Percentiles rank a stretch among this genome's conserved stretches.
Conservation (phyloP, 2,888 invertebrate species). For the Sarcophaga variegata region DNA sequence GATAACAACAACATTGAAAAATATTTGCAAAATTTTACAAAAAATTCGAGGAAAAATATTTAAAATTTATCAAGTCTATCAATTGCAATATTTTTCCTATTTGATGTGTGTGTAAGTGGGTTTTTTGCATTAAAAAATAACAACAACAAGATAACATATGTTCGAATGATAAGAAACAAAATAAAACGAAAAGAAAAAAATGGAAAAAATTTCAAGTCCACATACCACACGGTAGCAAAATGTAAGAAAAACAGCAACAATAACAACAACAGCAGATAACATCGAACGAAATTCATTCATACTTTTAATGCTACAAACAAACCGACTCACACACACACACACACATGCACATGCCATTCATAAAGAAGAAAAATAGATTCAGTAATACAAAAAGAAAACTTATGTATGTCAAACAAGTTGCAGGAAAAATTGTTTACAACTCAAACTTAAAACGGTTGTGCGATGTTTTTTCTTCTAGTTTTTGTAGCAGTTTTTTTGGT, state of each 20-base stretch:
- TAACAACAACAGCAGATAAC: not conserved
- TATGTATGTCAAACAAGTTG: constrained; percentile 9
- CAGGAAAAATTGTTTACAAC: constrained; percentile 29
- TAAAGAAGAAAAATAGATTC: constrained; percentile 8
- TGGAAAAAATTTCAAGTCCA: not conserved
- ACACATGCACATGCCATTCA: not conserved
- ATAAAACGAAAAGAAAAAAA: not conserved
- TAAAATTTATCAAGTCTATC: too few species aligned
- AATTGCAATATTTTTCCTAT: not conserved
- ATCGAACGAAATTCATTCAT: constrained; percentile 25
- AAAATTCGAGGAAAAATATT: too few species aligned
- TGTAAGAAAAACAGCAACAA: not conserved
- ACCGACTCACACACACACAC: not conserved
- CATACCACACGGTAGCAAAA: not conserved
- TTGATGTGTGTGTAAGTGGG: not conserved
- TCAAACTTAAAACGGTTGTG: constrained; percentile 46
- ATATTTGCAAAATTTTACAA: too few species aligned
- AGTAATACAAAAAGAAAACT: constrained; percentile 5
- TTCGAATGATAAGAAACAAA: constrained; percentile 8
- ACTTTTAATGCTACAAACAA: not conserved
- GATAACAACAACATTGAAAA: too few species aligned
- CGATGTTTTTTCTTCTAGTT: constrained; percentile 46
- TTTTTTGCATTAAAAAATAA: not conserved
- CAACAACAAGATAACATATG: constrained; percentile 8
- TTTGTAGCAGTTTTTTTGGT: too few species aligned